Evolutionary conservation across 2,113 vertebrate species (phyloP).

Genomic region (Antennarius striatus): DNA sequence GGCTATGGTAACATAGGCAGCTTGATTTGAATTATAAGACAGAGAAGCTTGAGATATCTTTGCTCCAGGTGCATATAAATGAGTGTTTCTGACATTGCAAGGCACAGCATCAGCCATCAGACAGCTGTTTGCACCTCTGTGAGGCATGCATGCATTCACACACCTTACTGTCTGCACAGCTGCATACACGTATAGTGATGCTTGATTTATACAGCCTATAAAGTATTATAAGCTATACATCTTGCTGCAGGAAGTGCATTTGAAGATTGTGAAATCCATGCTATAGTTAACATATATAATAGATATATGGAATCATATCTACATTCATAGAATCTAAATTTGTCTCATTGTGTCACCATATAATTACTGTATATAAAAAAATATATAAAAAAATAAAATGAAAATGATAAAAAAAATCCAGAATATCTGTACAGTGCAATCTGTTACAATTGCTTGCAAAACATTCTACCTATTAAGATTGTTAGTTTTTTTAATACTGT

Average conservation of each 20-base stretch:
- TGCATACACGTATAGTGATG: conserved; percentile 26
- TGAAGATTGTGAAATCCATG: background rate
- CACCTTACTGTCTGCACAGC: conserved; percentile 33
- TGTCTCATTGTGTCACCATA: no score
- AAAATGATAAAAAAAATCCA: no score
- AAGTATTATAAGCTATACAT: conserved; percentile 14
- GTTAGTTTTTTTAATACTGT: no score
- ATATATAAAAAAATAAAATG: no score
- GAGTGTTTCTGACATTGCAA: conserved; percentile 78
- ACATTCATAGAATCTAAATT: no score
- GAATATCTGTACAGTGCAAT: no score
- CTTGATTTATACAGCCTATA: conserved; percentile 37
- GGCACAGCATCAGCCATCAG: conserved; percentile 72
- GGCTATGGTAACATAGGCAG: conserved; percentile 75
- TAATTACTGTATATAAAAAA: no score
- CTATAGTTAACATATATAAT: no score
- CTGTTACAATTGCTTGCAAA: no score
- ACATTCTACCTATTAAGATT: background rate
- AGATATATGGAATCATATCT: no score
- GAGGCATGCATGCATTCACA: conserved; percentile 35
- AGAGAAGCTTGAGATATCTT: conserved; percentile 79
- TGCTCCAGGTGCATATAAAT: conserved; percentile 83
- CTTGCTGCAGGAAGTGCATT: background rate
- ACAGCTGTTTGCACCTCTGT: conserved; percentile 77
- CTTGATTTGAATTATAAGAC: conserved; percentile 82